phyloP scores from a whole-genome alignment of 2,113 vertebrate genomes.

The Panthera leo region DNA sequence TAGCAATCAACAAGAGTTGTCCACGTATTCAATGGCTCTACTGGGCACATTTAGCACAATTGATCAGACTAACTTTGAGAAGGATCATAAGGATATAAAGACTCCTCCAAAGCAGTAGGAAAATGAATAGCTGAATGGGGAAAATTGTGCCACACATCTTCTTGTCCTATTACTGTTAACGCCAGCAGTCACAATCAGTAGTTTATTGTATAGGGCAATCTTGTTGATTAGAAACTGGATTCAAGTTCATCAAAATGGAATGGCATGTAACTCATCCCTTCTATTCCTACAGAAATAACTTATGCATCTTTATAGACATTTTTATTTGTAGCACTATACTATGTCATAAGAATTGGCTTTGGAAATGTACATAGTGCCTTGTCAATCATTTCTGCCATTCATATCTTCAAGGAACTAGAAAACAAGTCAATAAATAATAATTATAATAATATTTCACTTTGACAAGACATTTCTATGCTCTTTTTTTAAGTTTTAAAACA shows the following conservation, averaged over 20 bases:
- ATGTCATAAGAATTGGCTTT: constrained; percentile 72
- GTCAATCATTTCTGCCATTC: constrained; percentile 62
- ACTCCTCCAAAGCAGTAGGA: constrained; percentile 81
- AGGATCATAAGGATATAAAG: constrained; percentile 80
- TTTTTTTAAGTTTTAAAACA: constrained; percentile 8
- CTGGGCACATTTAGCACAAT: constrained; percentile 82
- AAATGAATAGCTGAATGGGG: constrained; percentile 87
- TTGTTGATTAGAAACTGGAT: constrained; percentile 89
- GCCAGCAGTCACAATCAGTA: constrained; percentile 89
- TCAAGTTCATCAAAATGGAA: constrained; percentile 88
- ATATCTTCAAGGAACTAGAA: constrained; percentile 62
- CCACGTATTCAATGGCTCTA: constrained; percentile 38
- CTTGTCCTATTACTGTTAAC: constrained; percentile 88
- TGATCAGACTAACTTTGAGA: constrained; percentile 84
- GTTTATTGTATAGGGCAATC: constrained; percentile 91
- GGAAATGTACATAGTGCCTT: constrained; percentile 52
- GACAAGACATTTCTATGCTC: neutral
- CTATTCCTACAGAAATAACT: constrained; percentile 83
- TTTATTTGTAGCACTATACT: constrained; percentile 78
- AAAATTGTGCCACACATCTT: constrained; percentile 86
- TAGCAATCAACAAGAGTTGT: constrained; percentile 82
- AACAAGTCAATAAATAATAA: neutral
- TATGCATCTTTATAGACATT: constrained; percentile 78
- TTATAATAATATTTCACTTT: neutral
- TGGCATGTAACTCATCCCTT: constrained; percentile 83